phyloP scores from a whole-genome alignment of 2,113 vertebrate genomes.

The Hypocryptadius cinnamomeus region DNA sequence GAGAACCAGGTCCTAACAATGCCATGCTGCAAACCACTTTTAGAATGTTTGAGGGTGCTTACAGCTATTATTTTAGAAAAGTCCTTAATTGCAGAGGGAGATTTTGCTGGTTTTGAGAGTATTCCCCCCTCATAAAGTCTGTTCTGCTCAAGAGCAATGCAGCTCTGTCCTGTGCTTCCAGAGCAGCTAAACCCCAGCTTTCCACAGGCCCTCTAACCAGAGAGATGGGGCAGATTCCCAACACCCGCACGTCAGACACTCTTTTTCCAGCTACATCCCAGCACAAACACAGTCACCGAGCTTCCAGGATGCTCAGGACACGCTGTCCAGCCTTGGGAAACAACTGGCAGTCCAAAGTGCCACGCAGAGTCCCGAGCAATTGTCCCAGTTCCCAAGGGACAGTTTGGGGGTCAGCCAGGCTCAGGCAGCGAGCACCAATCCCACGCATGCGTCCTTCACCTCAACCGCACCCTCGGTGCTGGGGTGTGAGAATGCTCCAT shows the following conservation, averaged over 20 bases:
- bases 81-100: neutral
- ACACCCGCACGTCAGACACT: rapidly evolving
- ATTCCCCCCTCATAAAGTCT: neutral
- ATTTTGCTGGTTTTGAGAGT: neutral
- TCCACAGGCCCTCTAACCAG: neutral
- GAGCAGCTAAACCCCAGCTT: neutral
- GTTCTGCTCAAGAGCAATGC: neutral
- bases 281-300: neutral
- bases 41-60: neutral
- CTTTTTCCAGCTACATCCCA: neutral
- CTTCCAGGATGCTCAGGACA: neutral
- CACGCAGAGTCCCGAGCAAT: no score
- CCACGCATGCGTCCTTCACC: slow-evolving; percentile 17
- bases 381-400: neutral
- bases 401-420: neutral
- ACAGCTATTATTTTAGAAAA: neutral
- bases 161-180: neutral
- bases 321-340: neutral
- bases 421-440: neutral
- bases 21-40: neutral
- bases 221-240: neutral
- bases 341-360: neutral
- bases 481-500: slow-evolving; percentile 53
- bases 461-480: slow-evolving; percentile 25
- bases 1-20: neutral